A percentile compares a stretch with the other conserved stretches of the same genome.
Evolutionary conservation across 2,113 vertebrate genomes (phyloP).

Genomic region (Python bivittatus): DNA sequence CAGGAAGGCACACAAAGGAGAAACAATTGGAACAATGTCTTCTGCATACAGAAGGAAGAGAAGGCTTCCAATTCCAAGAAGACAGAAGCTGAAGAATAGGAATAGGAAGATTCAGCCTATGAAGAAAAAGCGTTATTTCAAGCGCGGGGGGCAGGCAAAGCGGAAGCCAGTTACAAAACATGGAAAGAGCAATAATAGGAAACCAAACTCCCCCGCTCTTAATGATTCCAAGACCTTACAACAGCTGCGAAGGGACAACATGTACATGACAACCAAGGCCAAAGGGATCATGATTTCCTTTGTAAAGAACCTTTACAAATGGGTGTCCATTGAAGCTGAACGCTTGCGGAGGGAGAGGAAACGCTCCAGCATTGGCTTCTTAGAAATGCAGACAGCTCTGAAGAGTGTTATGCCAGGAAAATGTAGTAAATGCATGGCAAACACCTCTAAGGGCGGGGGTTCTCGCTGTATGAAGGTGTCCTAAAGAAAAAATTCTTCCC

Average conservation of each 20-base stretch:
- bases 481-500: not conserved
- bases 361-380: slow-evolving; percentile 7
- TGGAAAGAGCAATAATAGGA: not conserved
- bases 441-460: not conserved
- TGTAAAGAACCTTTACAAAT: slow-evolving; percentile 26
- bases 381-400: slow-evolving; percentile 28
- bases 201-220: not conserved
- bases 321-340: slow-evolving; percentile 29
- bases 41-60: slow-evolving; percentile 6
- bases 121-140: not conserved
- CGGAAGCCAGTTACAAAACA: not conserved
- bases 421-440: not conserved
- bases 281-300: slow-evolving; percentile 21
- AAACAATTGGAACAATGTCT: slow-evolving; percentile 18
- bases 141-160: not conserved
- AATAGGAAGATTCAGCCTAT: not conserved
- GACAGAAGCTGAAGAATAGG: not conserved
- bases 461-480: not conserved
- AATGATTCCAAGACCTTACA: slow-evolving; percentile 8
- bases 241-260: not conserved
- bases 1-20: not conserved
- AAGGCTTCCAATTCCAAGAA: not conserved
- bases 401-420: slow-evolving; percentile 9
- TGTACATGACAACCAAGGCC: slow-evolving; percentile 28
- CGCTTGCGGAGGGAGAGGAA: slow-evolving; percentile 17